A percentile compares a stretch with the other conserved stretches of the same genome.
phyloP scores from a whole-genome alignment of 2,113 vertebrate species.

The Myxocyprinus asiaticus region DNA sequence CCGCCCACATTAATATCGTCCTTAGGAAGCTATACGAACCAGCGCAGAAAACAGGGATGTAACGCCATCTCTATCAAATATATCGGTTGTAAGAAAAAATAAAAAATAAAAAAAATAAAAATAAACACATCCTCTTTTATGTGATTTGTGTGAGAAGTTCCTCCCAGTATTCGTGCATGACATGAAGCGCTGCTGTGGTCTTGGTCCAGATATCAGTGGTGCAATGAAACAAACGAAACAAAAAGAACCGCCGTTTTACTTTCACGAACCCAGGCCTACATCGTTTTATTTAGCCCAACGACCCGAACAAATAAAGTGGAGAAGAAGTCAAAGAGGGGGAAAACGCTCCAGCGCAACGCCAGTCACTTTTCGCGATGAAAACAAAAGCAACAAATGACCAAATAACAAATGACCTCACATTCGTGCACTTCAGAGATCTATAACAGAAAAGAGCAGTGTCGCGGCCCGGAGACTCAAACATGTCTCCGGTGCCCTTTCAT shows the following conservation, averaged over 20 bases:
- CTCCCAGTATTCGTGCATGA: constrained; percentile 8
- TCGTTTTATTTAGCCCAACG: background rate
- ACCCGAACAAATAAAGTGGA: background rate
- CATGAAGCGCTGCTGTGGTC: background rate
- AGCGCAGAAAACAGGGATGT: constrained; percentile 57
- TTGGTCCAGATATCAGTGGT: constrained; percentile 1
- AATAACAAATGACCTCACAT: background rate
- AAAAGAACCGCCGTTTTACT: background rate
- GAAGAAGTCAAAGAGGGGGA: background rate
- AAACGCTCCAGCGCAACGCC: background rate
- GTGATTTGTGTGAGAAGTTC: background rate
- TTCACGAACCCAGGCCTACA: background rate
- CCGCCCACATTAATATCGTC: constrained; percentile 62
- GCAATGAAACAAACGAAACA: background rate
- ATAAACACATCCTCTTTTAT: constrained; percentile 11
- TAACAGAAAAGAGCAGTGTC: background rate
- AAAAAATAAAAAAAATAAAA: constrained; percentile 2
- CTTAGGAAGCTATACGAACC: constrained; percentile 55
- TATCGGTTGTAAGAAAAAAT: constrained; percentile 15
- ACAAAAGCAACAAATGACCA: background rate
- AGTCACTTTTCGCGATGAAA: background rate
- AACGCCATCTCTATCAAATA: constrained; percentile 52
- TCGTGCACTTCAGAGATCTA: background rate
- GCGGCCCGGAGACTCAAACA: background rate
- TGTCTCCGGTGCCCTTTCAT: background rate